phyloP scores from a whole-genome alignment of 1,140 invertebrate genomes.

The Kradibia gibbosae region DNA sequence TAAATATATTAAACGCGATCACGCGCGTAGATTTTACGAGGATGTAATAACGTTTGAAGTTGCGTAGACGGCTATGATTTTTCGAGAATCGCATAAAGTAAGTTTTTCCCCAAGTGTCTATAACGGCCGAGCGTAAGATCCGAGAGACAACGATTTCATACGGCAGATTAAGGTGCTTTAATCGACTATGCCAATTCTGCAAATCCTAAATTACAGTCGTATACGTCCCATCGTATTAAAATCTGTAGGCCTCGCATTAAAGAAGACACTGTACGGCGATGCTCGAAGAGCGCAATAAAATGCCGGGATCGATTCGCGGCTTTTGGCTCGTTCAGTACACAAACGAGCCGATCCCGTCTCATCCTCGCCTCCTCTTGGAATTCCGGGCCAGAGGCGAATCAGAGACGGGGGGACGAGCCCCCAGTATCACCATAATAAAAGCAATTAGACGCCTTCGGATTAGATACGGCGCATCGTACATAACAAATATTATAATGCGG shows the following conservation, averaged over 20 bases:
- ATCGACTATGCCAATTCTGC: background rate
- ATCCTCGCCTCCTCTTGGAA: background rate
- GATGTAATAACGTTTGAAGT: background rate
- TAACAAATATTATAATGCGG: constrained; percentile 72
- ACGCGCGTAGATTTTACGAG: background rate
- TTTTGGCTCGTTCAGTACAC: too few relatives aligned
- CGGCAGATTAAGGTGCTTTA: background rate
- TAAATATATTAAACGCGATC: background rate
- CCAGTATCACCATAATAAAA: constrained; percentile 67
- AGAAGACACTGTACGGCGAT: background rate
- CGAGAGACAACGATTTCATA: background rate
- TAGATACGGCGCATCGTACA: constrained; percentile 72
- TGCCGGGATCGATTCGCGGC: too few relatives aligned
- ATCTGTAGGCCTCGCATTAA: background rate
- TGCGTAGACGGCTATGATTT: background rate
- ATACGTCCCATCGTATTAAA: background rate
- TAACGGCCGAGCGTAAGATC: background rate
- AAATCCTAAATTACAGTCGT: background rate
- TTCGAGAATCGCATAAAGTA: background rate
- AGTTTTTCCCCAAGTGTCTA: background rate
- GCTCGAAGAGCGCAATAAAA: background rate
- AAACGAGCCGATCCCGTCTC: background rate
- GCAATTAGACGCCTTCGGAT: constrained; percentile 70
- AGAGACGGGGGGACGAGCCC: constrained; percentile 23
- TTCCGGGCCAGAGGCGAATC: constrained; percentile 28